A percentile compares a stretch with the other conserved stretches of the same genome.
Conservation (phyloP, 2,113 vertebrate genomes). For the Bungarus multicinctus region DNA sequence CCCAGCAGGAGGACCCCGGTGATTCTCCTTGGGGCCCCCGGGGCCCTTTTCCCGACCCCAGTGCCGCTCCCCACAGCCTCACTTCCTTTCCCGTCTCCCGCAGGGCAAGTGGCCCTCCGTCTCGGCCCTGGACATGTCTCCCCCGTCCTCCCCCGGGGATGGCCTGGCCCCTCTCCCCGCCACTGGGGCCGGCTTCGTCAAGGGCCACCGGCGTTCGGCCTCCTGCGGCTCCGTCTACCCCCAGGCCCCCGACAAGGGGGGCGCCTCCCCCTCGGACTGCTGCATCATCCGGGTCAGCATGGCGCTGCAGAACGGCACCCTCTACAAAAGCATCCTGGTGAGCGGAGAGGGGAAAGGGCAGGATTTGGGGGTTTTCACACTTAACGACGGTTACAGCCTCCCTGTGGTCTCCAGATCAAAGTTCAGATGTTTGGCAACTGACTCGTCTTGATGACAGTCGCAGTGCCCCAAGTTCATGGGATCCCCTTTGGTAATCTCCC, state of each 20-base stretch:
- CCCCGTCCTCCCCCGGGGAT: conserved; percentile 53
- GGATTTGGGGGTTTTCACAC: too few species aligned
- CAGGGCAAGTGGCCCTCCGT: conserved; percentile 86
- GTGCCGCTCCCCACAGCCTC: fast-evolving
- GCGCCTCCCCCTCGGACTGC: conserved; percentile 72
- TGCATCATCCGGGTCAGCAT: conserved; percentile 84
- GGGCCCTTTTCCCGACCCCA: not conserved
- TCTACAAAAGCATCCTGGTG: conserved; percentile 92
- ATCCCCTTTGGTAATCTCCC: too few species aligned
- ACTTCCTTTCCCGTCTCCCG: conserved; percentile 34
- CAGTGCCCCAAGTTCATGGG: too few species aligned
- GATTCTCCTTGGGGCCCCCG: not conserved
- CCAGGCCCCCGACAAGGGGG: conserved; percentile 24
- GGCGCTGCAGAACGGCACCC: conserved; percentile 83
- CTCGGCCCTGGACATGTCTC: conserved; percentile 78
- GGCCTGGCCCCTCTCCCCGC: conserved; percentile 61
- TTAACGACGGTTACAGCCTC: too few species aligned
- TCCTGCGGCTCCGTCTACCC: conserved; percentile 79
- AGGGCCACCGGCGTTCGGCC: conserved; percentile 83
- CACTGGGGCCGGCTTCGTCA: conserved; percentile 45
- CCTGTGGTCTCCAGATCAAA: too few species aligned
- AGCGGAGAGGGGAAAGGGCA: not conserved
- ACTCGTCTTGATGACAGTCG: too few species aligned
- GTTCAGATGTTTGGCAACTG: too few species aligned
- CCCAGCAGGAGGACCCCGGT: not conserved